A percentile compares a stretch with the other conserved stretches of the same genome.
Evolutionary conservation across 1,140 invertebrate species (phyloP).

Genomic region (Littorina saxatilis): DNA sequence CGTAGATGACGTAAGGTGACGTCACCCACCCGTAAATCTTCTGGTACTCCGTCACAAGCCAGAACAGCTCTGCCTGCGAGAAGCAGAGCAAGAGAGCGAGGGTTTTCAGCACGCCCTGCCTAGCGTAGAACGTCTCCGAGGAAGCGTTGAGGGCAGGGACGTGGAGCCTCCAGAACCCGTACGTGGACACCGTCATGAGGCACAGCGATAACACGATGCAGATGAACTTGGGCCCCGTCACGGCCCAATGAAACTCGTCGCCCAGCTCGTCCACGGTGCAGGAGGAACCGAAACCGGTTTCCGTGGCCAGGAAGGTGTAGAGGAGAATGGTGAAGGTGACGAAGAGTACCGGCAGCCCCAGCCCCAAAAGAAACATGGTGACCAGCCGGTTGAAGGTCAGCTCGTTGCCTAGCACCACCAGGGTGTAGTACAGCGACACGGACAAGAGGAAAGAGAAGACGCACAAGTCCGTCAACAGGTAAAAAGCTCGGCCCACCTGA

Average conservation of each 20-base stretch:
- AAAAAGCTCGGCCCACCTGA: constrained; percentile 26
- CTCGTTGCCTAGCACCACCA: constrained; percentile 14
- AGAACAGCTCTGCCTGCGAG: constrained; percentile 29
- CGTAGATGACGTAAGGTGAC: neutral
- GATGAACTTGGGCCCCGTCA: constrained; percentile 16
- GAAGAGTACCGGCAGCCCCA: constrained; percentile 12
- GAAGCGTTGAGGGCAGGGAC: constrained; percentile 21
- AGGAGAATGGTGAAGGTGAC: constrained; percentile 30
- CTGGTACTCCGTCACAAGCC: constrained; percentile 15
- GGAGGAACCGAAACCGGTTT: neutral
- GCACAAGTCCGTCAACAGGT: neutral
- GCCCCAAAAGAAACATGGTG: constrained; percentile 14
- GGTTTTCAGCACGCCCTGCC: constrained; percentile 30
- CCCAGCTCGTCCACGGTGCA: constrained; percentile 12
- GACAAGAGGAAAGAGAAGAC: constrained; percentile 23
- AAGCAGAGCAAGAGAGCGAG: neutral
- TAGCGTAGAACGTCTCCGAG: constrained; percentile 31
- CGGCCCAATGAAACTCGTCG: constrained; percentile 34
- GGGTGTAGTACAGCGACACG: constrained; percentile 20
- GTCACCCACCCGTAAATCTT: neutral
- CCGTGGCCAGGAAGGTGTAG: constrained; percentile 23
- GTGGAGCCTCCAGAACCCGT: constrained; percentile 28
- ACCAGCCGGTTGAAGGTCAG: constrained; percentile 30
- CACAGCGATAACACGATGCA: constrained; percentile 32
- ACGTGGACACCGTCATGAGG: constrained; percentile 32